These are phyloP conservation scores for Tetramorium simillimum DNA, from an alignment of 1,140 invertebrate species.

Conservation along the genomic window DNA sequence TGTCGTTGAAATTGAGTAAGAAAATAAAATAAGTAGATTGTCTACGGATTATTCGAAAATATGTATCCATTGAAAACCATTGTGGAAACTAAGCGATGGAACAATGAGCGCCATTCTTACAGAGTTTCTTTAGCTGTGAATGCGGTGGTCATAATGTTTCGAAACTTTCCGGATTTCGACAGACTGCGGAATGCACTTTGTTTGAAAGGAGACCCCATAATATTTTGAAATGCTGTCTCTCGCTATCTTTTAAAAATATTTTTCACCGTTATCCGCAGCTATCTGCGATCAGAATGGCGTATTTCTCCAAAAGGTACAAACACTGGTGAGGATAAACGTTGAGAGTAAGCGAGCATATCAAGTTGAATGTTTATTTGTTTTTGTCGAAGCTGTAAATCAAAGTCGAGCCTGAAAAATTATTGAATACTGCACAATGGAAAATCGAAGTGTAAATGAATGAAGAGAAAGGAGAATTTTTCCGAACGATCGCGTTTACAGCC, in stretches of 20 bases:
- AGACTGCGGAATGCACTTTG: not conserved
- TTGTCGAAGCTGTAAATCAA: slow-evolving; percentile 14
- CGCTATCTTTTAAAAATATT: slow-evolving; percentile 6
- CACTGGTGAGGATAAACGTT: not conserved
- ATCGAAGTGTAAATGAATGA: slow-evolving; percentile 7
- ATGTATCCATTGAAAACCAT: slow-evolving; percentile 66
- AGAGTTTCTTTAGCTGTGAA: slow-evolving; percentile 62
- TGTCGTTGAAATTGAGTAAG: slow-evolving; percentile 62
- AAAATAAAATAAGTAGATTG: slow-evolving; percentile 67
- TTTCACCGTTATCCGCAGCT: not conserved
- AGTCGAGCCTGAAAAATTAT: slow-evolving; percentile 16
- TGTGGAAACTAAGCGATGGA: slow-evolving; percentile 68
- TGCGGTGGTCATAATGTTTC: slow-evolving; percentile 28
- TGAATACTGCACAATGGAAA: slow-evolving; percentile 18
- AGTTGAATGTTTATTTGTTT: slow-evolving; percentile 10
- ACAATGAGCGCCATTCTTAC: slow-evolving; percentile 70
- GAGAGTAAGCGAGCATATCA: not conserved
- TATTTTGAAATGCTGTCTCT: slow-evolving; percentile 64
- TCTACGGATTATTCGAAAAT: slow-evolving; percentile 24
- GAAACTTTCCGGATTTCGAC: slow-evolving; percentile 22
- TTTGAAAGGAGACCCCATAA: slow-evolving; percentile 67
- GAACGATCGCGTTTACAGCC: not conserved
- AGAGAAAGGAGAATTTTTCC: slow-evolving; percentile 13
- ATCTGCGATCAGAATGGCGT: slow-evolving; percentile 2
- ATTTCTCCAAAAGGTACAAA: slow-evolving; percentile 14